Evolutionary conservation across 2,888 invertebrate genomes (phyloP), one percentile per base, ranked within the genome.

Genomic region (Geotrupes spiniger): DNA sequence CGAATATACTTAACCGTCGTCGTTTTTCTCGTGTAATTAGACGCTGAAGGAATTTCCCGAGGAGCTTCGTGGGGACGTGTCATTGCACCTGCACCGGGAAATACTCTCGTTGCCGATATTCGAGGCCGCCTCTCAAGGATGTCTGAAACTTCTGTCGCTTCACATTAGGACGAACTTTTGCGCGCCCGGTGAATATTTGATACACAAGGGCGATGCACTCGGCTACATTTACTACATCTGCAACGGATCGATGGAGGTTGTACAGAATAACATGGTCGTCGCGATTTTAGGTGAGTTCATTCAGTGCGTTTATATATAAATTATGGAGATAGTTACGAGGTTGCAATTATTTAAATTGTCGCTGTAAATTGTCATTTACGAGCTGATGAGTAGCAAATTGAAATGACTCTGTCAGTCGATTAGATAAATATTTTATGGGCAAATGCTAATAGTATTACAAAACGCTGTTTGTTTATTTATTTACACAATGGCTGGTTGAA

Each of bases 241-340:
- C 76, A 95, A 95, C 68, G 96, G 96, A 4, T 94, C 94, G 17
- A 94, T 96, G 94, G 96, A 96, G 75, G 94, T 96, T 36, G 89
- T 96, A 64, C 94, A 95, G 72, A 89, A 93, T 65, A 89, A 88
- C 55, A 95, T 95, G 92, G 96, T 96, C 42, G 95, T 96, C 12
- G 96, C 96, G 49, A 96, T 97, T 64, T 78, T 96, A 58, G 96
- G 96, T 95, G 75, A 81, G 83, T 74, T n/a, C n/a, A n/a, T n/a
- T n/a, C n/a, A n/a, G n/a, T n/a, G n/a, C n/a, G n/a, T n/a, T n/a
- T n/a, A n/a, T n/a, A n/a, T n/a, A n/a, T n/a, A n/a, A n/a, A n/a
- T n/a, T n/a, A n/a, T n/a, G n/a, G n/a, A n/a, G n/a, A n/a, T n/a
- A n/a, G n/a, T n/a, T n/a, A n/a, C n/a, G n/a, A n/a, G n/a, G n/a